Conservation (phyloP, 2,113 vertebrate species). For the Nansenia antarctica region DNA sequence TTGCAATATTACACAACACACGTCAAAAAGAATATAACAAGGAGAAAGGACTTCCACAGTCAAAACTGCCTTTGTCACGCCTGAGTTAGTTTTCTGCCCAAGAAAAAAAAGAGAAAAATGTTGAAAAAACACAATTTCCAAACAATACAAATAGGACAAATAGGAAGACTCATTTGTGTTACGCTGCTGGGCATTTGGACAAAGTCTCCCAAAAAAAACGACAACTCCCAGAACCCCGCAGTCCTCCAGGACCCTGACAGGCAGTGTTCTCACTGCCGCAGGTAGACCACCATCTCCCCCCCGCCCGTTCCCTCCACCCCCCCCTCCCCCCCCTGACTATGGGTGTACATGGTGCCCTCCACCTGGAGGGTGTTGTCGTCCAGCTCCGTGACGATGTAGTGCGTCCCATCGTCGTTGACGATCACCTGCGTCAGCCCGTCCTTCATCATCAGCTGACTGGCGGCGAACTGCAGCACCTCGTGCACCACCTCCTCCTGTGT, state of each 20-base stretch:
- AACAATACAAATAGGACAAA: not conserved
- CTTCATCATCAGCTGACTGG: constrained; percentile 87
- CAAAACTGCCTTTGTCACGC: too few relatives aligned
- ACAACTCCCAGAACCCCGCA: not conserved
- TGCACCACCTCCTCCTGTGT: constrained; percentile 75
- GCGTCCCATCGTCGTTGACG: constrained; percentile 91
- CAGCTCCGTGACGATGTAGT: constrained; percentile 95
- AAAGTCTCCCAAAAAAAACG: not conserved
- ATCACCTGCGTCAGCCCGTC: constrained; percentile 94
- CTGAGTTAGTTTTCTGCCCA: not conserved
- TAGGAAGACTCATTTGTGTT: not conserved
- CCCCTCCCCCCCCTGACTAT: constrained; percentile 37
- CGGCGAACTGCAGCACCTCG: constrained; percentile 91
- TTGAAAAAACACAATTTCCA: not conserved
- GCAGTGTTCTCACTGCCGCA: constrained; percentile 76
- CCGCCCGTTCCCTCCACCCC: constrained; percentile 37
- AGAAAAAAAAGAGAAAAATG: not conserved
- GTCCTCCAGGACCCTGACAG: constrained; percentile 59
- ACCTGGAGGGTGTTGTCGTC: constrained; percentile 81
- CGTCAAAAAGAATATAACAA: too few relatives aligned
- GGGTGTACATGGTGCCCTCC: constrained; percentile 75
- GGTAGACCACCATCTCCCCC: constrained; percentile 89
- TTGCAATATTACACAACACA: too few relatives aligned
- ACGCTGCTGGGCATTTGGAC: not conserved
- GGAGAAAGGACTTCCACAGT: too few relatives aligned